phyloP scores from a whole-genome alignment of 2,888 invertebrate genomes.

The Lithodes maja region DNA sequence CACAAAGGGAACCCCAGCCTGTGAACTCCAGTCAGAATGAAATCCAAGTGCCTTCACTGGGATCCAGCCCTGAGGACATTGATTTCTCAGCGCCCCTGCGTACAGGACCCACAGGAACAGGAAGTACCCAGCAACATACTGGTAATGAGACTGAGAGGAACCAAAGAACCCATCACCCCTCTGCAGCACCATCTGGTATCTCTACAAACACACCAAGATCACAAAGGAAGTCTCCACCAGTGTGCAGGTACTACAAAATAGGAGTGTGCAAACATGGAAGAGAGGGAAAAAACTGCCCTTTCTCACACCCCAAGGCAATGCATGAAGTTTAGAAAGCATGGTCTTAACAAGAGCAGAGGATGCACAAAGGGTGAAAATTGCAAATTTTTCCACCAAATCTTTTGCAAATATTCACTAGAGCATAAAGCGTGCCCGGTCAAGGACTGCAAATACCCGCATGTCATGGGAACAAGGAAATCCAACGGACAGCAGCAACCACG shows the following conservation, averaged over 20 bases:
- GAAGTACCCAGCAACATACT: no score
- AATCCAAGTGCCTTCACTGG: no score
- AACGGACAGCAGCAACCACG: not conserved
- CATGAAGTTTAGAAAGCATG: conserved; percentile 4
- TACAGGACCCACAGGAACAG: no score
- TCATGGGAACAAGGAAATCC: not conserved
- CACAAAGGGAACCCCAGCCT: no score
- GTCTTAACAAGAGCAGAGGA: not conserved
- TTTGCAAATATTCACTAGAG: not conserved
- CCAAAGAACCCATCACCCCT: no score
- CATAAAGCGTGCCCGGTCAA: not conserved
- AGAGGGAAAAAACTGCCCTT: not conserved
- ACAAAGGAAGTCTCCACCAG: not conserved
- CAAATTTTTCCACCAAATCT: not conserved
- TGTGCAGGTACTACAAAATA: not conserved
- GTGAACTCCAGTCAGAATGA: no score
- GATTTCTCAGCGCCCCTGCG: no score
- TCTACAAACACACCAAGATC: no score
- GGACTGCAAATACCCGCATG: not conserved
- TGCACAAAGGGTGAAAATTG: not conserved
- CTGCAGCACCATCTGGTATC: no score
- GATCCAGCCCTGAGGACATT: no score
- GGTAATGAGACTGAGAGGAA: no score
- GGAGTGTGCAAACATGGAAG: conserved; percentile 8
- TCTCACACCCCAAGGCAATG: not conserved